A percentile compares a stretch with the other conserved stretches of the same genome.
Evolutionary conservation across 2,888 invertebrate species (phyloP).

Genomic region (Drosophila falleni): DNA sequence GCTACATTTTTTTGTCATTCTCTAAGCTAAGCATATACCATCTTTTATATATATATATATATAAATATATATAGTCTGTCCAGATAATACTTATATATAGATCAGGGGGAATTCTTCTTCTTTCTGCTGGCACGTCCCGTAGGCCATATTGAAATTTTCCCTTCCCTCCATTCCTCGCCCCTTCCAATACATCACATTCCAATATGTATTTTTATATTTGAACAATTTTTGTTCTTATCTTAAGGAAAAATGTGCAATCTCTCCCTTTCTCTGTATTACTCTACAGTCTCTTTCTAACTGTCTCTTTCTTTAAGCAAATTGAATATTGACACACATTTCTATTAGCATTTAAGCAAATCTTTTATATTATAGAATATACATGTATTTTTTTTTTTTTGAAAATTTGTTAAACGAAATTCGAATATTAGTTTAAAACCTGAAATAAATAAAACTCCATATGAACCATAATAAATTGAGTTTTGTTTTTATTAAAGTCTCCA

Average conservation of each 20-base stretch:
- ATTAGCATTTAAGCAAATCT: constrained; percentile 28
- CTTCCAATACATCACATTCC: neutral
- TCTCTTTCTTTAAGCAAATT: constrained; percentile 5
- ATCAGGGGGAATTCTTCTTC: constrained; percentile 14
- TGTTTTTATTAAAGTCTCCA: too few species aligned
- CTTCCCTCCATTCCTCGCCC: neutral
- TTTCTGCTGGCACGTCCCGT: constrained; percentile 31
- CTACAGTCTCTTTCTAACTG: neutral
- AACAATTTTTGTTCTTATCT: constrained; percentile 39
- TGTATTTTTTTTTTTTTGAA: constrained; percentile 53
- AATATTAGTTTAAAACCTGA: constrained; percentile 53
- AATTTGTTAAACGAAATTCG: constrained; percentile 68
- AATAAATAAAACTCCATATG: constrained; percentile 7
- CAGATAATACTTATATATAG: constrained; percentile 27
- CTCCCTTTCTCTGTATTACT: neutral
- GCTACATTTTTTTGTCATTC: constrained; percentile 39
- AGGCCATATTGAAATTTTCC: constrained; percentile 57
- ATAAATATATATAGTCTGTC: constrained; percentile 23
- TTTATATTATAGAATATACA: constrained; percentile 28
- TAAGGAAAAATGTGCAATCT: constrained; percentile 70
- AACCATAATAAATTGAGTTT: neutral
- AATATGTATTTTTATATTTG: constrained; percentile 16
- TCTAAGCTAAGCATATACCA: constrained; percentile 46
- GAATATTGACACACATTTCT: constrained; percentile 12
- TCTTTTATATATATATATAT: constrained; percentile 22